phyloP scores from a whole-genome alignment of 2,888 invertebrate genomes.

The Enchytraeus crypticus region DNA sequence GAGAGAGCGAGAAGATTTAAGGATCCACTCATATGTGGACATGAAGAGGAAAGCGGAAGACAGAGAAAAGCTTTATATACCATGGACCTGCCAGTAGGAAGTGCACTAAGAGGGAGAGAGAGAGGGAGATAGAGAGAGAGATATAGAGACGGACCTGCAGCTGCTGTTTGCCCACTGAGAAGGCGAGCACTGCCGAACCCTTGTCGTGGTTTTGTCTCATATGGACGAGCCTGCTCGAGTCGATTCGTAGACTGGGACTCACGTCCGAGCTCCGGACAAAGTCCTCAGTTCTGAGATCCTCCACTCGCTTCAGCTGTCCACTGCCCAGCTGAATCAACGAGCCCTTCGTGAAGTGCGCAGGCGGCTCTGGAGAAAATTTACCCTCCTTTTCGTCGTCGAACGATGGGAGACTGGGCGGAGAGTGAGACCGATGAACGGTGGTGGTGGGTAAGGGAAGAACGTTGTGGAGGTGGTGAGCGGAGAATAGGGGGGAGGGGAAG shows the following conservation, averaged over 20 bases:
- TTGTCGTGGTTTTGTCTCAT: constrained; percentile 64
- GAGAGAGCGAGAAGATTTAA: too few species aligned
- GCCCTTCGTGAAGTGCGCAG: constrained; percentile 61
- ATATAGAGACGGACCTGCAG: constrained; percentile 54
- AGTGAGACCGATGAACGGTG: neutral
- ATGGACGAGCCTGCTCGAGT: constrained; percentile 77
- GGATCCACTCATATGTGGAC: too few species aligned
- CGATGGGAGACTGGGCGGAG: neutral
- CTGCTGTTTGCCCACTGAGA: constrained; percentile 69
- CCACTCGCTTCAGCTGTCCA: constrained; percentile 70
- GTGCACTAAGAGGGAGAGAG: too few species aligned
- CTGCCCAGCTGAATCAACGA: constrained; percentile 72
- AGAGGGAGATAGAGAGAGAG: too few species aligned
- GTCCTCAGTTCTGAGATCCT: constrained; percentile 81
- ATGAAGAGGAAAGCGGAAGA: too few species aligned
- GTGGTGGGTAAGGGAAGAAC: neutral
- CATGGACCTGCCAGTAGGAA: too few species aligned
- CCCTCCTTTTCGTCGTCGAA: too few species aligned
- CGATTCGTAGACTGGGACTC: constrained; percentile 66
- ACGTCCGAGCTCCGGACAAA: constrained; percentile 74
- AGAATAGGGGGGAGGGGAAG: neutral
- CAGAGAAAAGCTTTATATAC: too few species aligned
- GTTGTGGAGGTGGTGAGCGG: neutral
- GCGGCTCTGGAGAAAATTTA: too few species aligned
- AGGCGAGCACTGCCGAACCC: constrained; percentile 56